Percentiles rank a stretch among this genome's conserved stretches.
phyloP scores from a whole-genome alignment of 2,797 vertebrate genomes.

The Pipistrellus pipistrellus region DNA sequence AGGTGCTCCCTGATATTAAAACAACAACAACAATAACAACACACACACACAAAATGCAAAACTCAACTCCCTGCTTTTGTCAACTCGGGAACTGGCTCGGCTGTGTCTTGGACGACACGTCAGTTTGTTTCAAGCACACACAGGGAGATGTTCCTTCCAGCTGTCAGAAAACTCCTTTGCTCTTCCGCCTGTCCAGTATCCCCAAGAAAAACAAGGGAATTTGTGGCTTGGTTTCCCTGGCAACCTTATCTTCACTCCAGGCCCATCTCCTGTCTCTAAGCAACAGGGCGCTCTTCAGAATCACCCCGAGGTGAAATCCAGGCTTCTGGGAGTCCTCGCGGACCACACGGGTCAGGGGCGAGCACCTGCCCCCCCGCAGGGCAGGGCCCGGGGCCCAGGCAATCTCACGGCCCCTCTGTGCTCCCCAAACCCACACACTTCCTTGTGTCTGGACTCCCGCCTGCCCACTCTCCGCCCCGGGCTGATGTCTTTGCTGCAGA shows the following conservation, averaged over 20 bases:
- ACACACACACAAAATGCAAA: accelerated
- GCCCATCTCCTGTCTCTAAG: conserved; percentile 76
- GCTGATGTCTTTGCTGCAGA: not conserved
- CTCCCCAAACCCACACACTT: not conserved
- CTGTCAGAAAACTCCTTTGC: conserved; percentile 71
- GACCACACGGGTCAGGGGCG: not conserved
- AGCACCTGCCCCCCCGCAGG: not conserved
- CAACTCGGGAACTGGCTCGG: accelerated
- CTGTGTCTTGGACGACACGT: not conserved
- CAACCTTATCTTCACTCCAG: conserved; percentile 80
- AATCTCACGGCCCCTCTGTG: accelerated
- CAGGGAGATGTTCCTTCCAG: not conserved
- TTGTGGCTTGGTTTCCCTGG: conserved; percentile 84
- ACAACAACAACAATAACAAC: no score
- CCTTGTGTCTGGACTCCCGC: not conserved
- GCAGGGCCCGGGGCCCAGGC: not conserved
- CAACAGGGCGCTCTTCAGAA: conserved; percentile 75
- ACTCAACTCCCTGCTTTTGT: not conserved
- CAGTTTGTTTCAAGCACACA: not conserved
- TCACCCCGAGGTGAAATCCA: not conserved
- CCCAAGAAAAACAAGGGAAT: conserved; percentile 70
- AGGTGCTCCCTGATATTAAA: not conserved
- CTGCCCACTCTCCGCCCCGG: not conserved
- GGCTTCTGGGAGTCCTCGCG: not conserved
- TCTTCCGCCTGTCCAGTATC: conserved; percentile 70